Percentiles rank a stretch among this genome's conserved stretches.
phyloP scores from a whole-genome alignment of 2,797 vertebrate species.

The Yasuhikotakia modesta region DNA sequence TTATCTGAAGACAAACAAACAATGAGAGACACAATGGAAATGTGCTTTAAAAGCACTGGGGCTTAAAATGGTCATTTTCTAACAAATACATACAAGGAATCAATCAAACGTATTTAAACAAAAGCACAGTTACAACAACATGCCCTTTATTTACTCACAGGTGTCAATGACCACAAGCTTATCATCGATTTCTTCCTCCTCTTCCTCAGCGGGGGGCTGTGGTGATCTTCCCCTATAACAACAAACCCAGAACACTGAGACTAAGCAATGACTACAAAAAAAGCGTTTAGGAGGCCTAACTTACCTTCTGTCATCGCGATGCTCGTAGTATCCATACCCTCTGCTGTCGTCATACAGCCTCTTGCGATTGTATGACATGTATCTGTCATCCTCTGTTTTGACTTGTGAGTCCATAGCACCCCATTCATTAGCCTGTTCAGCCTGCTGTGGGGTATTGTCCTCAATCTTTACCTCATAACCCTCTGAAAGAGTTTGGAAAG shows the following conservation, averaged over 20 bases:
- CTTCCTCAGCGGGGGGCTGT: constrained; percentile 90
- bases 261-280: neutral
- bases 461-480: constrained; percentile 76
- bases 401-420: constrained; percentile 57
- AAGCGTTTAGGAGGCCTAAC: neutral
- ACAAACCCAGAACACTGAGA: neutral
- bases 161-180: constrained; percentile 88
- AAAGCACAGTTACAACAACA: too few relatives aligned
- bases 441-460: constrained; percentile 39
- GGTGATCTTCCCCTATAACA: constrained; percentile 86
- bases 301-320: constrained; percentile 89
- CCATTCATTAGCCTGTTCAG: constrained; percentile 50
- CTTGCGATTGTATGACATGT: constrained; percentile 79
- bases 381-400: constrained; percentile 70
- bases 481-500: constrained; percentile 55
- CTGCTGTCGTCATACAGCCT: constrained; percentile 83
- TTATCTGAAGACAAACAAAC: constrained; percentile 79
- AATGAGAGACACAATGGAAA: too few relatives aligned
- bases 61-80: neutral
- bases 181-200: constrained; percentile 91
- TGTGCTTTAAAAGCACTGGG: neutral
- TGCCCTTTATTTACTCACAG: constrained; percentile 77
- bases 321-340: constrained; percentile 86
- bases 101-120: neutral
- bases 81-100: neutral